Evolutionary conservation across 2,888 invertebrate species (phyloP).

Genomic region (Hirtodrosophila trivittata): DNA sequence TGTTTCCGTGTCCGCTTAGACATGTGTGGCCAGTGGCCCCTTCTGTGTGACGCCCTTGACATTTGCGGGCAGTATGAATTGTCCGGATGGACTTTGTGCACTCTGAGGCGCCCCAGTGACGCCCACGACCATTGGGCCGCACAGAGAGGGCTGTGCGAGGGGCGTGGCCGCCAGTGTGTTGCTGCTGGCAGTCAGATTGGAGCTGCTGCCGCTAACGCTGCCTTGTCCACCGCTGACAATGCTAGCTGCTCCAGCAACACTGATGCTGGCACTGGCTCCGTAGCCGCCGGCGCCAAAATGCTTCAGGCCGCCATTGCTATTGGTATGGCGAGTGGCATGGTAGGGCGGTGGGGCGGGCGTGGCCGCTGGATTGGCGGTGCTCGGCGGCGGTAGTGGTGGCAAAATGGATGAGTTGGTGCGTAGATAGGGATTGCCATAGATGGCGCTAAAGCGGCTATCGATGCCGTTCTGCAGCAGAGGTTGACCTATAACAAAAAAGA

Average conservation of each 20-base stretch:
- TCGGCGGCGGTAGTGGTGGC: slow-evolving; percentile 86
- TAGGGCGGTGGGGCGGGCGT: slow-evolving; percentile 93
- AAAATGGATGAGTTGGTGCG: slow-evolving; percentile 87
- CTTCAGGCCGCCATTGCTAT: slow-evolving; percentile 75
- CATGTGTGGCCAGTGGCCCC: slow-evolving; percentile 86
- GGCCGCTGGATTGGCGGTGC: slow-evolving; percentile 90
- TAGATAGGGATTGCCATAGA: slow-evolving; percentile 95
- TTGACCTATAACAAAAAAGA: slow-evolving; percentile 73
- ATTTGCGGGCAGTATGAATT: slow-evolving; percentile 84
- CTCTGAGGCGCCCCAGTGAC: slow-evolving; percentile 86
- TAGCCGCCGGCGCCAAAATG: slow-evolving; percentile 56
- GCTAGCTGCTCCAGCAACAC: slow-evolving; percentile 64
- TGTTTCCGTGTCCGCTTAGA: slow-evolving; percentile 83
- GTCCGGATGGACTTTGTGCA: slow-evolving; percentile 85
- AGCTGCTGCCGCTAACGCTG: slow-evolving; percentile 86
- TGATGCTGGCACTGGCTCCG: slow-evolving; percentile 30
- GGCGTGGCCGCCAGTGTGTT: slow-evolving; percentile 82
- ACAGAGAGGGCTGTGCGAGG: slow-evolving; percentile 85
- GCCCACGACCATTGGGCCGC: slow-evolving; percentile 76
- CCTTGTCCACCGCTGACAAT: slow-evolving; percentile 84
- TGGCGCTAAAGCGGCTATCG: slow-evolving; percentile 90
- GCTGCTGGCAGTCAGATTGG: slow-evolving; percentile 82
- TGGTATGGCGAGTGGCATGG: slow-evolving; percentile 83
- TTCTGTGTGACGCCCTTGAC: slow-evolving; percentile 83
- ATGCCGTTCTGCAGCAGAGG: slow-evolving; percentile 83